Base-by-base conservation (phyloP, 2,888 invertebrate genomes). In the Cerastis leucographa region DNA sequence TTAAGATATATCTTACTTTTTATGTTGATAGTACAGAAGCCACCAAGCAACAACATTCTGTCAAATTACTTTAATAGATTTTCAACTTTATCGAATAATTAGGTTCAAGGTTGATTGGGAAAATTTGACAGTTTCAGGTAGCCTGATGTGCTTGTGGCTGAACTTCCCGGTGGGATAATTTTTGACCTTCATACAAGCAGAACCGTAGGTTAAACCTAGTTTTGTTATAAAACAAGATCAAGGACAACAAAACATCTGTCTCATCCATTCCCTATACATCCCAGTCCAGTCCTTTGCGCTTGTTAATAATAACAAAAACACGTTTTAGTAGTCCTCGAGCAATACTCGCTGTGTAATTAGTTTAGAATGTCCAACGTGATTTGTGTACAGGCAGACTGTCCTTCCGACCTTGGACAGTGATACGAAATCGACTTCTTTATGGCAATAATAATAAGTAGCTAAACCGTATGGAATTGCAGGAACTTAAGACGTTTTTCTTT, bases 271-370 rank as follows among this genome's bases (percentile, higher is more conserved):
- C 1, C 0, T 25, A 1, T 79, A 74, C 0, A 76, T 83, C 79
- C 40, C 0, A 4, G 71, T 14, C 2, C 19, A 12, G 73, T 71
- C 77, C 76, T 90, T 25, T 29, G 8, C 29, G 11, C 29, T 85
- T 83, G 87, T 87, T 90, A 90, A 89, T 91, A 89, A 88, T 88
- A 89, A 90, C 90, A 92, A 91, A 92, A 92, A 90, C 90, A 90
- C 82, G 85, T 81, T 78, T 77, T 79, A 71, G 74, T 74, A 74
- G 74, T 62, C 85, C 81, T 79, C 70, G 22, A 64, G 82, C 74
- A 83, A 81, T 85, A 89, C 86, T 84, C 70, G 68, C 71, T 40
- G 64, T 83, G 78, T 87, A 89, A 89, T 89, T 89, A 88, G 87
- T 87, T 88, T 85, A 84, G 79, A 87, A 77, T 78, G 83, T 74